Evolutionary conservation across 2,797 vertebrate genomes (phyloP).

Genomic region (Peromyscus attwateri): DNA sequence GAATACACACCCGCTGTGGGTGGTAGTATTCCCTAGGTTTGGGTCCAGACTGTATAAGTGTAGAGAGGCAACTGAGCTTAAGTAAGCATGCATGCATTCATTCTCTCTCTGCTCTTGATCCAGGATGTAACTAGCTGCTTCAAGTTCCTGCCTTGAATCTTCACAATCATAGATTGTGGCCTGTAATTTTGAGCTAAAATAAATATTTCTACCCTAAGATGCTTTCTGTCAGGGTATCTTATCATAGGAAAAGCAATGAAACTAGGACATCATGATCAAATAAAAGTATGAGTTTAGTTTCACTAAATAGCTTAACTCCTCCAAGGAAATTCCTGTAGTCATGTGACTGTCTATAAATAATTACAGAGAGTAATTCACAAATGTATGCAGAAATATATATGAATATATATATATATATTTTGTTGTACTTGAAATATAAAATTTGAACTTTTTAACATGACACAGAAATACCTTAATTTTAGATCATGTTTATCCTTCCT

Average conservation of each 20-base stretch:
- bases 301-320: neutral
- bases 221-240: neutral
- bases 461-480: neutral
- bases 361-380: neutral
- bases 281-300: neutral
- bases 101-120: neutral
- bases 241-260: neutral
- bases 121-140: too few species aligned
- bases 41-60: neutral
- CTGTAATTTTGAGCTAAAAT: neutral
- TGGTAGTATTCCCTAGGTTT: too few species aligned
- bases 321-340: neutral
- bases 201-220: neutral
- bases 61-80: neutral
- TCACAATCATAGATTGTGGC: neutral
- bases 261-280: neutral
- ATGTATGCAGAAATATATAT: neutral
- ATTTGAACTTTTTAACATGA: conserved; percentile 25
- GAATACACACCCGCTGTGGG: neutral
- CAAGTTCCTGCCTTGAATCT: neutral
- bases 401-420: neutral
- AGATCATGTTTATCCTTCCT: neutral
- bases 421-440: conserved; percentile 32
- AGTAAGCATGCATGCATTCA: neutral
- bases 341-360: neutral